phyloP scores from a whole-genome alignment of 2,113 vertebrate species.

The Cyprinodon tularosa region DNA sequence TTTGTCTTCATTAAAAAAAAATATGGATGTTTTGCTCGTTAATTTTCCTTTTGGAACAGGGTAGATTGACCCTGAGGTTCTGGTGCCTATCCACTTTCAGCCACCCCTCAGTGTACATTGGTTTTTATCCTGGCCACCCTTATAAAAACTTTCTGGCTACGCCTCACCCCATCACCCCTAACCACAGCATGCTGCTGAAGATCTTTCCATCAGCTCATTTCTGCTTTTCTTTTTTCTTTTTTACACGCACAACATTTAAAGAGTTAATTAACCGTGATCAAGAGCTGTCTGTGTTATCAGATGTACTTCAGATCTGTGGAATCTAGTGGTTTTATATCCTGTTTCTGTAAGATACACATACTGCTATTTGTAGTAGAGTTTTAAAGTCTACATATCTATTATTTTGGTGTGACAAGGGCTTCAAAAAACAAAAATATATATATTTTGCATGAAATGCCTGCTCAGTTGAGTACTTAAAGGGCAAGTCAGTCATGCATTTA shows the following conservation, averaged over 20 bases:
- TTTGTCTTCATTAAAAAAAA: too few species aligned
- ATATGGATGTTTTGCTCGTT: too few species aligned
- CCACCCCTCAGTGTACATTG: too few species aligned
- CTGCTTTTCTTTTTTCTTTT: not conserved
- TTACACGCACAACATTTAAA: not conserved
- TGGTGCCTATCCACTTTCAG: too few species aligned
- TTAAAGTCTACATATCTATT: not conserved
- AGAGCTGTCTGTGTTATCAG: not conserved
- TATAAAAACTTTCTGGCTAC: too few species aligned
- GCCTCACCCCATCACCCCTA: not conserved
- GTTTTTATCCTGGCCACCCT: too few species aligned
- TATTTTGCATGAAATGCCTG: not conserved
- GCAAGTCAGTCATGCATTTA: not conserved
- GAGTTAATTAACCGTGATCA: not conserved
- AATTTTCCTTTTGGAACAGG: too few species aligned
- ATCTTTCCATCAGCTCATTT: not conserved
- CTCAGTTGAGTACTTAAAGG: not conserved
- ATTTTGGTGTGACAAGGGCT: not conserved
- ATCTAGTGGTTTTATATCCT: constrained; percentile 8
- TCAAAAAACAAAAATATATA: not conserved
- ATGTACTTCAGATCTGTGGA: constrained; percentile 8
- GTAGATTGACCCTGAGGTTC: too few species aligned
- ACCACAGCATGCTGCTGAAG: not conserved
- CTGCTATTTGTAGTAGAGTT: not conserved
- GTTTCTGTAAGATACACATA: not conserved